Evolutionary conservation across 2,797 vertebrate species (phyloP).

Genomic region (Knipowitschia caucasica): DNA sequence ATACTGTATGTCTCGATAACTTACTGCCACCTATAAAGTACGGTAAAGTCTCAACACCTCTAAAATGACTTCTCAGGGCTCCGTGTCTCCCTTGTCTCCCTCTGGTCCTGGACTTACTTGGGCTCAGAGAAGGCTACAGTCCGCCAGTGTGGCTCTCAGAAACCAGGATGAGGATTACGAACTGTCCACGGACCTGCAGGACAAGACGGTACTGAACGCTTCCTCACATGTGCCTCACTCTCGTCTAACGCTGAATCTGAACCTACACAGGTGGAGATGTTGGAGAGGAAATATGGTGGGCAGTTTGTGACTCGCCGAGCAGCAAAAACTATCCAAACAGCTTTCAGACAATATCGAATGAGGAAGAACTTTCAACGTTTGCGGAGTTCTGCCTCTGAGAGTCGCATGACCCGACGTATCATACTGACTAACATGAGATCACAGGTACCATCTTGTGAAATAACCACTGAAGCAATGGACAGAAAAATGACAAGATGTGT

Average conservation of each 20-base stretch:
- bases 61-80: slow-evolving; percentile 1
- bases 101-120: slow-evolving; percentile 59
- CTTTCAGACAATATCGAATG: slow-evolving; percentile 95
- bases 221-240: neutral
- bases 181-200: slow-evolving; percentile 90
- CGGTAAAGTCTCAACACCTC: neutral
- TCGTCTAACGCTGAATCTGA: neutral
- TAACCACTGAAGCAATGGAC: no score
- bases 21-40: no score
- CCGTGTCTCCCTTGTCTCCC: neutral
- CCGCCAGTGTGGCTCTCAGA: slow-evolving; percentile 87
- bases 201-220: slow-evolving; percentile 81
- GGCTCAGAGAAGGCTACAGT: slow-evolving; percentile 87
- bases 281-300: slow-evolving; percentile 93
- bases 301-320: slow-evolving; percentile 90
- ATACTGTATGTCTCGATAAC: no score
- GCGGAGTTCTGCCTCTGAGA: slow-evolving; percentile 89
- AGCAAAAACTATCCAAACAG: slow-evolving; percentile 90
- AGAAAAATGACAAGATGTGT: neutral
- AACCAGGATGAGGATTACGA: slow-evolving; percentile 95
- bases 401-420: slow-evolving; percentile 90
- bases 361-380: slow-evolving; percentile 95
- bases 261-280: slow-evolving; percentile 86
- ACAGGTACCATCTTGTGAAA: neutral
- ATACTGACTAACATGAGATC: slow-evolving; percentile 89